Base-by-base conservation (phyloP, 2,888 invertebrate species). In the Lacanobia oleracea region DNA sequence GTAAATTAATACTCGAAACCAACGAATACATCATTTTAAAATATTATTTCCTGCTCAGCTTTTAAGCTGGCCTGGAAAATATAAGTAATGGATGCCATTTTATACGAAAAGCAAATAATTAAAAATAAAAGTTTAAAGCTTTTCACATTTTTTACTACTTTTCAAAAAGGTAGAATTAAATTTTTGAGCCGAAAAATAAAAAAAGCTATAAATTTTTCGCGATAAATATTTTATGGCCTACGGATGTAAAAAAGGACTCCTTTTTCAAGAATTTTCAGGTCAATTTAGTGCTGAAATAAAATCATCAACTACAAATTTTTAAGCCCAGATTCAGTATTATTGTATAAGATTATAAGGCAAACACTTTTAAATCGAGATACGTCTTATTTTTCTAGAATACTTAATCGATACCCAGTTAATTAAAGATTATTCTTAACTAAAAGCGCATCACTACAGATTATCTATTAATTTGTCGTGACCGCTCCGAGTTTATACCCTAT, bases 71-170 rank as follows among this genome's bases (percentile, higher is more conserved):
- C 48, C 12, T 12, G 21, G 9, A 59, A 53, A 69, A 60, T 43
- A 54, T 50, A 67, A 54, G 27, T 23, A 60, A 77, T 59, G 40
- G 21, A 56, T 12, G 61, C 60, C 60, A 45, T 77, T 50, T 61
- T 18, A 23, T n/a, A 40, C 43, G 7, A 48, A 45, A 40, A 77
- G 2, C 8, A 40, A 71, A 78, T 57, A 48, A 71, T 51, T 4
- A 77, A 54, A 62, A 56, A 70, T 9, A 70, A 70, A 77, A 56
- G 50, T 56, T 54, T 61, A 70, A 56, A 60, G 54, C 43, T 50
- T 61, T 50, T 23, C 27, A n/a, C 2, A 45, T 70, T 77, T 56
- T 77, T 61, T 40, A 37, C 40, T 12, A 40, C 12, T 12, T 37
- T 27, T 23, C 14, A 60, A 40, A 40, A 43, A 57, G 12, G 56